Conservation (phyloP, 2,888 invertebrate species). For the Calliopum simillimum region DNA sequence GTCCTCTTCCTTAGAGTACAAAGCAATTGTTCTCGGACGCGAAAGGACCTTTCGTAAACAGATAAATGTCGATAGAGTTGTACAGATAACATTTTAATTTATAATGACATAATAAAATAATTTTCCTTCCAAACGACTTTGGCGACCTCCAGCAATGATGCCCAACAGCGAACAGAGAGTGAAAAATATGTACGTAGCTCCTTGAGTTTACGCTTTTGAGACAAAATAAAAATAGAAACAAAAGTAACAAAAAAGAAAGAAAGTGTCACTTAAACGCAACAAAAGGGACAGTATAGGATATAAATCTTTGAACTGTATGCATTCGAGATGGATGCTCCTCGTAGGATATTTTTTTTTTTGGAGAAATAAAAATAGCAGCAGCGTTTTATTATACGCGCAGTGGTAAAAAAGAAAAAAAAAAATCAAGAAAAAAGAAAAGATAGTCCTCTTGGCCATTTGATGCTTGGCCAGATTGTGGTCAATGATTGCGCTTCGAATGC, state of each 20-base stretch:
- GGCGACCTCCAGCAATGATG: constrained; percentile 52
- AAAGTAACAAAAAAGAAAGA: constrained; percentile 8
- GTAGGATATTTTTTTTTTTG: constrained; percentile 38
- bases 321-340: constrained; percentile 21
- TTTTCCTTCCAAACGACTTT: constrained; percentile 25
- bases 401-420: constrained; percentile 42
- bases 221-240: constrained; percentile 22
- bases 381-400: constrained; percentile 45
- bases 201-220: constrained; percentile 15
- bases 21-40: not conserved
- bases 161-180: constrained; percentile 24
- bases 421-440: constrained; percentile 37
- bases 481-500: constrained; percentile 57
- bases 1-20: not conserved
- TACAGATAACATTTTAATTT: constrained; percentile 59
- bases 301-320: constrained; percentile 43
- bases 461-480: constrained; percentile 56
- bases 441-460: constrained; percentile 24
- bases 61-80: constrained; percentile 55
- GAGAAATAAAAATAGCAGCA: constrained; percentile 40
- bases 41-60: not conserved
- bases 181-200: not conserved
- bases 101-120: constrained; percentile 47
- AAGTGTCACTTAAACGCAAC: constrained; percentile 40
- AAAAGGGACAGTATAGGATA: constrained; percentile 44